phyloP scores from a whole-genome alignment of 2,888 invertebrate genomes.

The Spodoptera littoralis region DNA sequence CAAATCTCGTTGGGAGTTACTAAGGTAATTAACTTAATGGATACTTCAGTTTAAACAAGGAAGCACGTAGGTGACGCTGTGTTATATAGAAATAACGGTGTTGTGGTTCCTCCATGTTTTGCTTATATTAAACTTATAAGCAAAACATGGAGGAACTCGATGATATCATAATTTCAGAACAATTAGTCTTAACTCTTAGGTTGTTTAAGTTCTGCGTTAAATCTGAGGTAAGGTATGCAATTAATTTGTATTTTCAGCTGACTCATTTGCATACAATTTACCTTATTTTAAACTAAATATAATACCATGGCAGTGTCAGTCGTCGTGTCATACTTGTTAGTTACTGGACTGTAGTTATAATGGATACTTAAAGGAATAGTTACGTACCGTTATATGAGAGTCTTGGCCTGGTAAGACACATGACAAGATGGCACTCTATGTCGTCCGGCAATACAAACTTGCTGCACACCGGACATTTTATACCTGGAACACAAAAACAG shows the following conservation, averaged over 20 bases:
- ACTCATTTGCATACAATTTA: constrained; percentile 24
- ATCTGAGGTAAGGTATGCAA: constrained; percentile 16
- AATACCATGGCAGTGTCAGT: neutral
- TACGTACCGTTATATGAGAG: constrained; percentile 98
- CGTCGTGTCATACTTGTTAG: neutral
- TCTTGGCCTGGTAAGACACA: constrained; percentile 99
- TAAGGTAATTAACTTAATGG: constrained; percentile 19
- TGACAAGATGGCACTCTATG: constrained; percentile 99
- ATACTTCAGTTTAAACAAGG: constrained; percentile 18
- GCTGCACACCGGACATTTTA: constrained; percentile 99
- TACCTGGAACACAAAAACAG: constrained; percentile 91
- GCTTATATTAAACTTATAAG: no score
- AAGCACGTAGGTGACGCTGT: neutral
- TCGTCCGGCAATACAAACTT: constrained; percentile 99
- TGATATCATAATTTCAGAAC: no score
- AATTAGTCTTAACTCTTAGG: neutral
- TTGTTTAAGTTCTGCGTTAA: constrained; percentile 11
- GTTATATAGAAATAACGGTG: no score
- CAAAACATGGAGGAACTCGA: no score
- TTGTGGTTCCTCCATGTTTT: no score
- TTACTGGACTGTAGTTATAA: no score
- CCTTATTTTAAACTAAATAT: constrained; percentile 27
- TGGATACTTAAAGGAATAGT: neutral
- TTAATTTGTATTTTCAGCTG: constrained; percentile 11
- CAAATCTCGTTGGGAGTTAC: constrained; percentile 28